Base-by-base conservation (phyloP, 2,888 invertebrate genomes). In the Cataglyphis rosenhaueri region DNA sequence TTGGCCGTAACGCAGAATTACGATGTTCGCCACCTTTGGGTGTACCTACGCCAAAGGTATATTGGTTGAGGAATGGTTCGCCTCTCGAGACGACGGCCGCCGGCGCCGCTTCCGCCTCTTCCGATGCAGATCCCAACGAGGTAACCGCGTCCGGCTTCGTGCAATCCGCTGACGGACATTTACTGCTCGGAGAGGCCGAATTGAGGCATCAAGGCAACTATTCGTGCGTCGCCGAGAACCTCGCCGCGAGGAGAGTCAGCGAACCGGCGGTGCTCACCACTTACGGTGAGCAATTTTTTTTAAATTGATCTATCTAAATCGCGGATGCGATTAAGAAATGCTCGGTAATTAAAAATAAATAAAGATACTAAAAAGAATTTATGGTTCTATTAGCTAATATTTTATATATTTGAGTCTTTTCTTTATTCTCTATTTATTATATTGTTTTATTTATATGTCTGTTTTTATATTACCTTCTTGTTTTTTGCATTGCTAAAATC, bases 181-280 rank as follows among this genome's bases (percentile, higher is more conserved):
- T 98, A 85, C 96, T 98, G 61, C 97, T 98, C 88, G 97, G 97
- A 44, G 97, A 98, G 93, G 98, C 98, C 74, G 96, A 97, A 55
- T 95, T 98, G 41, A 89, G 86, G 62, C 92, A 99, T 95, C 97
- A 97, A 95, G 98, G 98, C 70, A 99, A 99, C 96, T 99, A 98
- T 95, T 98, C 98, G 68, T 99, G 99, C 94, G 98, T 98, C 25
- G 98, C 98, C 0, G 97, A 98, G 94, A 99, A 98, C 94, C 96
- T 98, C 76, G 98, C 98, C 5, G 97, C 97, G 44, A 97, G 97
- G 91, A 96, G 98, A 87, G 96, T 97, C 90, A 97, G 98, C 70
- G 97, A 98, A 88, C 96, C 98, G 0, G 98, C 98, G 0, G 96
- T 97, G 68, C 96, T 99, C 86, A 97, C 97, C 84, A 98, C 99